These are phyloP conservation scores for Syngnathus rostellatus DNA, from an alignment of 2,797 vertebrate genomes.

Conservation along the genomic window DNA sequence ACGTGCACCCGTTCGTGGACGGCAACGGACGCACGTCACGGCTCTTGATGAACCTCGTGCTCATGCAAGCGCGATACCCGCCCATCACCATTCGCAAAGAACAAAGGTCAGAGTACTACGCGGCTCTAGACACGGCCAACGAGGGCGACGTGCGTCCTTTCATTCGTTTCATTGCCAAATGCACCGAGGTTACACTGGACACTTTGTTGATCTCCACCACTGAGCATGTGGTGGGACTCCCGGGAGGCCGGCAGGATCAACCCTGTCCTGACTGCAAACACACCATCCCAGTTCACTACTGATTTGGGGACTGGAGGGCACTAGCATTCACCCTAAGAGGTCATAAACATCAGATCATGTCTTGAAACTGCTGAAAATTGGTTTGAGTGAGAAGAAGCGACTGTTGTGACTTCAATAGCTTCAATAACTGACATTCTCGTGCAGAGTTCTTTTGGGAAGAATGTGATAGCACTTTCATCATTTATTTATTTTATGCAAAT, in stretches of 20 bases:
- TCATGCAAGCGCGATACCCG: conserved; percentile 93
- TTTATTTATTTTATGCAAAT: conserved; percentile 62
- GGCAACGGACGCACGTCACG: conserved; percentile 91
- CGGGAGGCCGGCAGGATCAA: conserved; percentile 69
- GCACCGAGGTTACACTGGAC: conserved; percentile 89
- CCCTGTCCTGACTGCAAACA: conserved; percentile 69
- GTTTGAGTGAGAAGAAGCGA: background rate
- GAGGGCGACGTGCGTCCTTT: conserved; percentile 93
- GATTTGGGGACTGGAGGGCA: conserved; percentile 23
- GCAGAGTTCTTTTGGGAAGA: conserved; percentile 48
- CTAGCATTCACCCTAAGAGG: background rate
- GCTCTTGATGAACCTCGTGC: conserved; percentile 91
- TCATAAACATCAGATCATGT: background rate
- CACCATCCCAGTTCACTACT: conserved; percentile 81
- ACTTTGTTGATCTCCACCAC: conserved; percentile 88
- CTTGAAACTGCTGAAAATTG: background rate
- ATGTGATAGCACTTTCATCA: conserved; percentile 25
- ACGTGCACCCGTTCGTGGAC: conserved; percentile 91
- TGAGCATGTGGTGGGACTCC: conserved; percentile 84
- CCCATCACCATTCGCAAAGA: conserved; percentile 95
- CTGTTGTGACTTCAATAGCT: background rate
- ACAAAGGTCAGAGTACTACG: conserved; percentile 87
- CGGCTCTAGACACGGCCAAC: conserved; percentile 83
- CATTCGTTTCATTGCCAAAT: conserved; percentile 94
- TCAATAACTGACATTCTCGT: background rate